Base-by-base conservation (phyloP, 1,140 invertebrate genomes). In the Reticulitermes speratus region DNA sequence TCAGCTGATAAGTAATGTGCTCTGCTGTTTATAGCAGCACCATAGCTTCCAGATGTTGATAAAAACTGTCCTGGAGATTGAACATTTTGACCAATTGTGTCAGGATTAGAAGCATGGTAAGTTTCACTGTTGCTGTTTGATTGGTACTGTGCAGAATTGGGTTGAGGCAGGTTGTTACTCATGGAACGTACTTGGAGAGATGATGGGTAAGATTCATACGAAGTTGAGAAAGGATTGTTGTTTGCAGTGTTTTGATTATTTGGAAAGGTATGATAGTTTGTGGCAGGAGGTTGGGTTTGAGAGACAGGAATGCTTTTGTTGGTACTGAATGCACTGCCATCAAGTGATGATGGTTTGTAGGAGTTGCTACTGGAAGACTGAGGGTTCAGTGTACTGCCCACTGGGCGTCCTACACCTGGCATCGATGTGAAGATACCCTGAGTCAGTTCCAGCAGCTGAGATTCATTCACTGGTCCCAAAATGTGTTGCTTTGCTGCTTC, bases 401-500 rank as follows among this genome's bases (percentile, higher is more conserved):
- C 11, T 3, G 65, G 65, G 6, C 11, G 6, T 75, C n/a, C 65
- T 55, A 14, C 14, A 2, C 52, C 19, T 55, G 52, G 0, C 6
- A 25, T 16, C n/a, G 65, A 30, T 11, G 65, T 75, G n/a, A 75
- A 75, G n/a, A 75, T 75, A 9, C 65, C n/a, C 14, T 75, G 65
- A 75, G 6, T 75, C 7, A 75, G 65, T 75, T 75, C 65, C n/a
- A 25, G n/a, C 25, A 75, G 65, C n/a, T 75, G 25, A 7, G 65
- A 25, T 30, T 75, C 65, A 75, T 3, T n/a, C n/a, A 75, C 1
- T 75, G 65, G 30, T 75, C 65, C 65, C 0, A 30, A 8, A 52
- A 55, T 23, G 25, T 48, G 82, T 25, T 32, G 16, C 85, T 88
- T 55, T 83, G 88, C 83, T 84, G 86, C 83, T 87, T 88, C 82